These are phyloP conservation scores for Limnephilus marmoratus DNA, from an alignment of 2,888 invertebrate species.

Conservation along the genomic window DNA sequence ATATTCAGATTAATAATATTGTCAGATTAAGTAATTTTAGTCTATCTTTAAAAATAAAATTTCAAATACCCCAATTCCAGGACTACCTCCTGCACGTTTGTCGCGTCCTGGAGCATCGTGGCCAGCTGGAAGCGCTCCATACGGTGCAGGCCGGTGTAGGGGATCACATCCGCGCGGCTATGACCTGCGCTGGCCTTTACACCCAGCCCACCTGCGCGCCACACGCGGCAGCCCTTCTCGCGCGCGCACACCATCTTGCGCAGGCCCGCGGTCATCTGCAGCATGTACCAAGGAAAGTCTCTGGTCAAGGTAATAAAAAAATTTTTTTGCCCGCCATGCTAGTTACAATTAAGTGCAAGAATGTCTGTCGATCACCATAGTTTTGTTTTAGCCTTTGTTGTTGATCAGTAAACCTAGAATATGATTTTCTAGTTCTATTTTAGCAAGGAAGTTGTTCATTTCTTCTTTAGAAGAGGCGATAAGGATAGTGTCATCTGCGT, in stretches of 20 bases:
- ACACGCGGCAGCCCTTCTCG: slow-evolving; percentile 77
- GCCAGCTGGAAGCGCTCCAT: slow-evolving; percentile 84
- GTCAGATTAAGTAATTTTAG: no score
- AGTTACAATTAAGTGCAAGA: no score
- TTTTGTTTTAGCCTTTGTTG: no score
- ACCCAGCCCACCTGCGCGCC: slow-evolving; percentile 72
- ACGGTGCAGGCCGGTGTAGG: slow-evolving; percentile 84
- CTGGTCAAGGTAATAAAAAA: slow-evolving; percentile 36
- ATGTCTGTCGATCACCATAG: no score
- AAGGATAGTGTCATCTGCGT: no score
- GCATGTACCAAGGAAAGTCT: slow-evolving; percentile 72
- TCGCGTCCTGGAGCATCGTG: slow-evolving; percentile 82
- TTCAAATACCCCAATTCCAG: slow-evolving; percentile 69
- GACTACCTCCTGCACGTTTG: slow-evolving; percentile 84
- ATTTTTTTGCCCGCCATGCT: background rate
- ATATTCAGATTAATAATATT: no score
- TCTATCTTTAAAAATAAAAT: background rate
- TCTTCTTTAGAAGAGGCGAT: no score
- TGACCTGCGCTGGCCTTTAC: slow-evolving; percentile 88
- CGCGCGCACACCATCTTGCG: slow-evolving; percentile 75
- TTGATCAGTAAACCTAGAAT: no score
- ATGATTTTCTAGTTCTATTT: no score
- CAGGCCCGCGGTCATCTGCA: slow-evolving; percentile 83
- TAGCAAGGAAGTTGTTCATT: no score
- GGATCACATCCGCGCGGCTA: slow-evolving; percentile 86